Percentiles rank a stretch among this genome's conserved stretches.
These are phyloP conservation scores for Molossus alvarezi DNA, from an alignment of 2,797 vertebrate genomes.

Conservation along the genomic window DNA sequence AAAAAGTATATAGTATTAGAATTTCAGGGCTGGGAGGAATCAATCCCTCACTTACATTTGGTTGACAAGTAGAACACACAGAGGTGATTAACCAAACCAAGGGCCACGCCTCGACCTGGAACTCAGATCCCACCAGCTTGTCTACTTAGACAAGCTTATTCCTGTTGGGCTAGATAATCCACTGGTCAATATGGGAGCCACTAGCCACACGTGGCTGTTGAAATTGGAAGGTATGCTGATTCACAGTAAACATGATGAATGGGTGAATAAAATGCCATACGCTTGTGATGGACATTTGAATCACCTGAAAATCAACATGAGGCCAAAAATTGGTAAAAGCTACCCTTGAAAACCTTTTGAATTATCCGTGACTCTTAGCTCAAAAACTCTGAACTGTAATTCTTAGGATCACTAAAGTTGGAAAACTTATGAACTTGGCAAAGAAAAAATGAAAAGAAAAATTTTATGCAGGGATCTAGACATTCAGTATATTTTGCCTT, in stretches of 20 bases:
- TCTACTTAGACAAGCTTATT: neutral
- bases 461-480: neutral
- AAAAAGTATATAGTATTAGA: neutral
- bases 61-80: neutral
- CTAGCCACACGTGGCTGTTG: neutral
- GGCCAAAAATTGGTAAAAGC: neutral
- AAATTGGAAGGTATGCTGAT: neutral
- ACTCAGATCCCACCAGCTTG: neutral
- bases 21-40: neutral
- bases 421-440: neutral
- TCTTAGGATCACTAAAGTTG: neutral
- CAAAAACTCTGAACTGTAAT: constrained; percentile 9
- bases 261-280: neutral
- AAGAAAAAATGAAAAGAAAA: neutral
- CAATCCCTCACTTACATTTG: neutral
- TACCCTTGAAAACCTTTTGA: neutral
- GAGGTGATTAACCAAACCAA: neutral
- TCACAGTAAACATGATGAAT: neutral
- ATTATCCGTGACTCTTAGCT: neutral
- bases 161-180: neutral
- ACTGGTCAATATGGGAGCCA: neutral
- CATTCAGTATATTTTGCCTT: neutral
- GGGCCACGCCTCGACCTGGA: neutral
- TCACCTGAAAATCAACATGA: neutral
- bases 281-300: neutral